Evolutionary conservation across 2,113 vertebrate species (phyloP), one percentile per base, ranked within the genome.

Genomic region (Perognathus longimembris): DNA sequence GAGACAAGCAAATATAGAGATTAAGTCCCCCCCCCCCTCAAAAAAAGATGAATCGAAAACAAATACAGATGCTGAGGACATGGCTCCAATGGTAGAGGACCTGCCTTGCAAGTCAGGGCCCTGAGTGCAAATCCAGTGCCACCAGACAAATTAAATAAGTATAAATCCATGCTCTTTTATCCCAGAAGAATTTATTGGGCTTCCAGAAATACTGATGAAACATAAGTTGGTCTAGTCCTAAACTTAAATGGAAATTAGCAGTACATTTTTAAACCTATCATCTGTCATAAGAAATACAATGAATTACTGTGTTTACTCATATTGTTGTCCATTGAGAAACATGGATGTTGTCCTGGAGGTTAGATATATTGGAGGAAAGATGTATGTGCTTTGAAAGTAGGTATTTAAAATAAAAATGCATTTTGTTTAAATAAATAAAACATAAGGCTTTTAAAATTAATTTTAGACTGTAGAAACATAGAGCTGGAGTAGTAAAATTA

Each of bases 231-330:
- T 69, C 21, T 42, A 89, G 11, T 42, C 42, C 26, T 74, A 28
- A 94, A 84, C 21, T 63, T 12, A 86, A 85, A 10, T 3, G 36
- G 82, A 88, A 93, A 45, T 80, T 9, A 90, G 30, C 73, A 94
- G 54, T 34, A 88, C 20, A 71, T 9, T 7, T 77, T 64, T 71
- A 9, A 14, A 80, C 82, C 70, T 45, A 12, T 45, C 45, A 45
- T 45, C 71, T 57, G 40, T 61, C 38, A 36, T 71, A 45, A 61
- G 79, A 85, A 76, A 36, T 36, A 69, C 22, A 12, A 64, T 45
- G 10, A 24, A 67, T 45, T 75, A 5, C 81, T 85, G 79, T 73
- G 10, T n/a, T 83, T 36, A 34, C 9, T 36, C 5, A 45, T 50
- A 6, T 4, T 20, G 22, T 59, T 85, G 74, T 22, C 24, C 20